These are phyloP conservation scores for Lucifuga dentata DNA, from an alignment of 2,113 vertebrate species.

Conservation along the genomic window DNA sequence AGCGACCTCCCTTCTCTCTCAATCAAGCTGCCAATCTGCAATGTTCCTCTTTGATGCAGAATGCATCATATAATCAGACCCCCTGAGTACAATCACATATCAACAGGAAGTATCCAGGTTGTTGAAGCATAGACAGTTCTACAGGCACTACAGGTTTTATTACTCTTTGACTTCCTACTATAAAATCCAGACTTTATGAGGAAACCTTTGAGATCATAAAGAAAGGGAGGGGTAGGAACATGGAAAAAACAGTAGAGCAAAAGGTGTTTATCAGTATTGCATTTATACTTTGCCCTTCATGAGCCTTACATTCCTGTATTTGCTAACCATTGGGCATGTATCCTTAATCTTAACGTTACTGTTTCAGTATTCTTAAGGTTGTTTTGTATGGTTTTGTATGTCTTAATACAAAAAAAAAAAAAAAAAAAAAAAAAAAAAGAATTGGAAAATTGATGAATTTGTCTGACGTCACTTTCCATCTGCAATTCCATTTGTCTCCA, in stretches of 20 bases:
- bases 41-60: not conserved
- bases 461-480: not conserved
- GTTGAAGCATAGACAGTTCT: constrained; percentile 3
- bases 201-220: constrained; percentile 69
- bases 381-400: not conserved
- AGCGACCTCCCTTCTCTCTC: not conserved
- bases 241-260: constrained; percentile 4
- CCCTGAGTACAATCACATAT: not conserved
- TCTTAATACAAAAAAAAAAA: too few species aligned
- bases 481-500: constrained; percentile 64
- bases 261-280: constrained; percentile 8
- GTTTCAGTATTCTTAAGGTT: not conserved
- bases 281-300: constrained; percentile 43
- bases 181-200: constrained; percentile 52
- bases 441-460: not conserved
- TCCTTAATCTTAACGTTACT: not conserved
- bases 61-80: too few species aligned
- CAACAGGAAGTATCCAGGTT: not conserved
- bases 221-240: not conserved
- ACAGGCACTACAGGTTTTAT: constrained; percentile 45
- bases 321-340: not conserved
- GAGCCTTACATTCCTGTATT: not conserved
- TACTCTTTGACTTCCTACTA: constrained; percentile 30
- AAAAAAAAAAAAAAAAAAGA: too few species aligned
- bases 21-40: not conserved